Evolutionary conservation across 2,113 vertebrate species (phyloP).

Genomic region (Coracopsis vasa): DNA sequence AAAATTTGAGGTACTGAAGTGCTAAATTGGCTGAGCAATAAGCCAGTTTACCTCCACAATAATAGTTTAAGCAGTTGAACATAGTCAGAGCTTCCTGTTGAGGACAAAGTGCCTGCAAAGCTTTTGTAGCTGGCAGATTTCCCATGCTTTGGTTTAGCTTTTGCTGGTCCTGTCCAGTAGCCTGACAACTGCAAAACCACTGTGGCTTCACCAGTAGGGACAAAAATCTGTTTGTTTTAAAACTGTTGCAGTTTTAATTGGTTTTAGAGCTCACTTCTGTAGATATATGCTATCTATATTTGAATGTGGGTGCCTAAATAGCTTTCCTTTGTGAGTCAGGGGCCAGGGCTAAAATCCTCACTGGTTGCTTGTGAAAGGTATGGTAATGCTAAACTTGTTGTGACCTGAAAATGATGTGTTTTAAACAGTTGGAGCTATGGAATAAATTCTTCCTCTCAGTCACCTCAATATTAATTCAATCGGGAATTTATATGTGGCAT

Average conservation of each 20-base stretch:
- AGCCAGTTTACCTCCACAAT: slow-evolving; percentile 23
- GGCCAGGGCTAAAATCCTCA: neutral
- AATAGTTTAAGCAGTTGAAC: neutral
- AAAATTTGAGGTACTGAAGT: slow-evolving; percentile 1
- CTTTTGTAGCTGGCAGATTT: neutral
- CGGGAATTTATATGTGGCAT: neutral
- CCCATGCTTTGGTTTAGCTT: neutral
- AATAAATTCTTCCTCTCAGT: neutral
- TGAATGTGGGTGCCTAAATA: neutral
- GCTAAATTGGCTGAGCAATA: slow-evolving; percentile 29
- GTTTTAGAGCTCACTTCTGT: neutral
- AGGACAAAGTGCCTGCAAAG: neutral
- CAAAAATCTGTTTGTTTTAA: neutral
- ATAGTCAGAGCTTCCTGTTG: neutral
- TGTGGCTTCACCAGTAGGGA: neutral
- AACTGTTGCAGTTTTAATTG: neutral
- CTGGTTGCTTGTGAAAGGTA: neutral
- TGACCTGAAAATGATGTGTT: neutral
- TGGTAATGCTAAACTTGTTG: neutral
- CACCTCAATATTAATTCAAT: neutral
- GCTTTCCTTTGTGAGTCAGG: neutral
- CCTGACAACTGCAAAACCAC: neutral
- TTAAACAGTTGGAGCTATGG: neutral
- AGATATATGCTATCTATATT: neutral
- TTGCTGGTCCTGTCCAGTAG: neutral